A percentile compares a stretch with the other conserved stretches of the same genome.
These are phyloP conservation scores for Catharus minimus DNA, from an alignment of 2,113 vertebrate species.

Conservation along the genomic window DNA sequence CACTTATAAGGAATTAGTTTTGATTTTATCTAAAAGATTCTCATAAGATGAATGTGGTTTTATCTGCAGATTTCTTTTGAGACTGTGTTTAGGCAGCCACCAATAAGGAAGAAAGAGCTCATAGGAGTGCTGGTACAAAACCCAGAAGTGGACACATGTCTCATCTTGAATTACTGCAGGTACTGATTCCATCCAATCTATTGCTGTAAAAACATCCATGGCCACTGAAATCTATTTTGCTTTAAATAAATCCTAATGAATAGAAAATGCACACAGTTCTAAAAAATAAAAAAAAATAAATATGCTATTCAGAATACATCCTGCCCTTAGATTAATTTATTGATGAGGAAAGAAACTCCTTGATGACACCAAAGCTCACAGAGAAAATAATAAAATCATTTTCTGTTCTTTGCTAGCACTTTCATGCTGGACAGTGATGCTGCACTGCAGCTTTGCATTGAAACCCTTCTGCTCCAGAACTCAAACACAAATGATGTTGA, in stretches of 20 bases:
- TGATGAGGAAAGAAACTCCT: not conserved
- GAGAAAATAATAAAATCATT: not conserved
- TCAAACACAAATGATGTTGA: constrained; percentile 40
- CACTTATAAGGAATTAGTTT: not conserved
- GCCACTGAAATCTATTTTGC: not conserved
- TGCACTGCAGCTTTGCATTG: constrained; percentile 89
- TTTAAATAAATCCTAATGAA: not conserved
- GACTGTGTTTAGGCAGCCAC: constrained; percentile 85
- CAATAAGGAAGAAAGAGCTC: constrained; percentile 85
- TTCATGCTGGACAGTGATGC: constrained; percentile 84
- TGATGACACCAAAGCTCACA: not conserved
- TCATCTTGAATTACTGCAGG: constrained; percentile 92
- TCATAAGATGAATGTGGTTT: not conserved
- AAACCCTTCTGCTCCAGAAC: constrained; percentile 85
- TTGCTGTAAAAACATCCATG: not conserved
- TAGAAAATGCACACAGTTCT: not conserved
- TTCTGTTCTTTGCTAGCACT: constrained; percentile 71
- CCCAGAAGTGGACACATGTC: constrained; percentile 78
- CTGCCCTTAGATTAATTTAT: not conserved
- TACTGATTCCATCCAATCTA: constrained; percentile 44
- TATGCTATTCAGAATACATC: not conserved
- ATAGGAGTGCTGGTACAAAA: constrained; percentile 86
- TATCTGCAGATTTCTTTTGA: constrained; percentile 90
- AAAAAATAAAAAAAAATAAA: too few relatives aligned
- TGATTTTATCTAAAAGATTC: not conserved